Percentiles rank a stretch among this genome's conserved stretches.
Evolutionary conservation across 1,140 invertebrate genomes (phyloP).

Genomic region (Drosophila navojoa): DNA sequence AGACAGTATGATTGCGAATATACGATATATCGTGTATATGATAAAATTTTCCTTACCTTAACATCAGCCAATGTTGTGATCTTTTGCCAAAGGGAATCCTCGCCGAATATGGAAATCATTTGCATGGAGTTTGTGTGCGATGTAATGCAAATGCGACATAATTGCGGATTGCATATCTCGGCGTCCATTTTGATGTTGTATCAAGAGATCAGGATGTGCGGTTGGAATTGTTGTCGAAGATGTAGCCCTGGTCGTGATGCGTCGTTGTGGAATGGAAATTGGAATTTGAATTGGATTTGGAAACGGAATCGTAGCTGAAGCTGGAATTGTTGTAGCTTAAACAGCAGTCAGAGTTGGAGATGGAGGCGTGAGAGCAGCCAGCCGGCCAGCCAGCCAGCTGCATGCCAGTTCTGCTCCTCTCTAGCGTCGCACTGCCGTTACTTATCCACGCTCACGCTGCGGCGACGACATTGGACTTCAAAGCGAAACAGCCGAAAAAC

Average conservation of each 20-base stretch:
- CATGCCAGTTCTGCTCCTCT: conserved; percentile 45
- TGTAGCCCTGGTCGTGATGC: not conserved
- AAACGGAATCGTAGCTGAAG: conserved; percentile 14
- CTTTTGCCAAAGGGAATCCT: conserved; percentile 81
- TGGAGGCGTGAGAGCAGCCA: conserved; percentile 52
- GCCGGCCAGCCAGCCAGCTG: conserved; percentile 61
- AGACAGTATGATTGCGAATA: too few relatives aligned
- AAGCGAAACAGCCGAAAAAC: conserved; percentile 2
- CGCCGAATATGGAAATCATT: conserved; percentile 83
- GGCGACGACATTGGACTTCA: conserved; percentile 30
- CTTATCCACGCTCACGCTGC: conserved; percentile 22
- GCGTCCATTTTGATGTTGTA: conserved; percentile 49
- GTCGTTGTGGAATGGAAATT: not conserved
- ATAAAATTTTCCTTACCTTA: conserved; percentile 58
- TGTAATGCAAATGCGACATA: conserved; percentile 81
- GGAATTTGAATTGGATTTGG: not conserved
- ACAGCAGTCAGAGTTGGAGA: conserved; percentile 19
- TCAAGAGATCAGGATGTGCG: conserved; percentile 9
- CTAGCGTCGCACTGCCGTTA: conserved; percentile 15
- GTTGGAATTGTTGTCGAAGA: conserved; percentile 1
- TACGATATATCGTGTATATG: not conserved
- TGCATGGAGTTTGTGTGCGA: conserved; percentile 66
- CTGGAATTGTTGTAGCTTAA: not conserved
- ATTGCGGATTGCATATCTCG: conserved; percentile 60
- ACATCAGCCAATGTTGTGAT: conserved; percentile 80